Evolutionary conservation across 2,888 invertebrate species (phyloP).

Genomic region (Calameuta pallipes): DNA sequence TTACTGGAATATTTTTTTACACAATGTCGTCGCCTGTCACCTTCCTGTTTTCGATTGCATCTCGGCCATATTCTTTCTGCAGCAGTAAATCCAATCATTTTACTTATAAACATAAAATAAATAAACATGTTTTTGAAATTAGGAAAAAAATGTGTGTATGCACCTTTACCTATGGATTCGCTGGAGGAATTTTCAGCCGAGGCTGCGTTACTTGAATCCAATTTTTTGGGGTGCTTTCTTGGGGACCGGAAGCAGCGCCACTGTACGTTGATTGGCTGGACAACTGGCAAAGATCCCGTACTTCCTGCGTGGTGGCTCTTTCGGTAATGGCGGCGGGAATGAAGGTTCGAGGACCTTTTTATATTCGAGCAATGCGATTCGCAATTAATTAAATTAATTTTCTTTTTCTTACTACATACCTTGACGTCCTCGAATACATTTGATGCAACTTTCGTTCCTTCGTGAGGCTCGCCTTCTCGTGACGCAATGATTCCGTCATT

Average conservation of each 20-base stretch:
- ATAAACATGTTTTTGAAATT: not conserved
- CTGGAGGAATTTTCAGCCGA: constrained; percentile 50
- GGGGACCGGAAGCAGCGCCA: constrained; percentile 25
- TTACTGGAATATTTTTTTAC: constrained; percentile 21
- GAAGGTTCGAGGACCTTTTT: constrained; percentile 57
- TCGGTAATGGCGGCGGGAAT: constrained; percentile 52
- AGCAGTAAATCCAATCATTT: not conserved
- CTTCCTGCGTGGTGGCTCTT: constrained; percentile 56
- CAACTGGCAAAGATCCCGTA: constrained; percentile 59
- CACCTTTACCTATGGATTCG: constrained; percentile 24
- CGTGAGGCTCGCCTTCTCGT: constrained; percentile 29
- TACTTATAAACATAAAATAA: not conserved
- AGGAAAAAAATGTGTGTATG: not conserved
- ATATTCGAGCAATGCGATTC: not conserved
- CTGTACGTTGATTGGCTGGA: constrained; percentile 45
- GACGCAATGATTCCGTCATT: constrained; percentile 16
- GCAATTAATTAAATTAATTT: not conserved
- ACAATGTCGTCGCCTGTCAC: constrained; percentile 9
- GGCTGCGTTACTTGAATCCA: constrained; percentile 52
- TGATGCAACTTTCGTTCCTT: constrained; percentile 17
- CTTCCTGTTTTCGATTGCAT: constrained; percentile 15
- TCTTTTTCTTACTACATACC: constrained; percentile 25
- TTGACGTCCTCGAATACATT: constrained; percentile 42
- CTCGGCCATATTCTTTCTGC: not conserved
- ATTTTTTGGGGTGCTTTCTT: constrained; percentile 39